Conservation (phyloP, 2,888 invertebrate species). For the Acrobasis suavella region DNA sequence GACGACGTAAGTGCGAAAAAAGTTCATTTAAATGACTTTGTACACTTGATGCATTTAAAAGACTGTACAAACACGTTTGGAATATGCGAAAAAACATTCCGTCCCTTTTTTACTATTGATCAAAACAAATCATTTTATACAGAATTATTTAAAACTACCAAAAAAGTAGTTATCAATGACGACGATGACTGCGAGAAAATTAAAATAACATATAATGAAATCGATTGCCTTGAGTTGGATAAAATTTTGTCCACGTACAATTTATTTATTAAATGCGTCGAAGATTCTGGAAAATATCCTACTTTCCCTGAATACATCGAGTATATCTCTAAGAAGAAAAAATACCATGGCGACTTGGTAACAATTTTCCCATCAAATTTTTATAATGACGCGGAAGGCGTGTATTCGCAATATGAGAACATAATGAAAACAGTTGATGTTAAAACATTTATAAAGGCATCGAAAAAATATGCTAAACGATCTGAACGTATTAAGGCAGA, state of each 20-base stretch:
- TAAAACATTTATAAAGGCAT: constrained; percentile 1
- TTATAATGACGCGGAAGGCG: not conserved
- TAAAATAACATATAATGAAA: not conserved
- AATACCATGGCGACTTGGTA: not conserved
- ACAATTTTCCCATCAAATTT: constrained; percentile 3
- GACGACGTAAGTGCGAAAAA: constrained; percentile 35
- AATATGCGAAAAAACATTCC: constrained; percentile 41
- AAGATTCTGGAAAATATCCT: constrained; percentile 12
- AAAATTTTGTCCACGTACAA: not conserved
- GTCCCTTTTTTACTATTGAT: constrained; percentile 40
- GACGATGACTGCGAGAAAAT: constrained; percentile 4
- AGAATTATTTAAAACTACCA: constrained; percentile 32
- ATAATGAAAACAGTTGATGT: constrained; percentile 1
- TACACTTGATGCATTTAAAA: constrained; percentile 36
- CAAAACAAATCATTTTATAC: constrained; percentile 43
- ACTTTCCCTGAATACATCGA: constrained; percentile 5
- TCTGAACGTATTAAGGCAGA: constrained; percentile 4
- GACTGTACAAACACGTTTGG: constrained; percentile 23
- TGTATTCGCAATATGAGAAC: not conserved
- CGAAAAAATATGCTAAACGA: not conserved
- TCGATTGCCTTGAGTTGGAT: constrained; percentile 11
- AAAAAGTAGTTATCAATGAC: constrained; percentile 22
- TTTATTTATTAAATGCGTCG: constrained; percentile 11
- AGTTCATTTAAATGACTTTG: constrained; percentile 42
- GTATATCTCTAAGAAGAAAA: constrained; percentile 8